Evolutionary conservation across 1,140 invertebrate genomes (phyloP).

Genomic region (Batillaria attramentaria): DNA sequence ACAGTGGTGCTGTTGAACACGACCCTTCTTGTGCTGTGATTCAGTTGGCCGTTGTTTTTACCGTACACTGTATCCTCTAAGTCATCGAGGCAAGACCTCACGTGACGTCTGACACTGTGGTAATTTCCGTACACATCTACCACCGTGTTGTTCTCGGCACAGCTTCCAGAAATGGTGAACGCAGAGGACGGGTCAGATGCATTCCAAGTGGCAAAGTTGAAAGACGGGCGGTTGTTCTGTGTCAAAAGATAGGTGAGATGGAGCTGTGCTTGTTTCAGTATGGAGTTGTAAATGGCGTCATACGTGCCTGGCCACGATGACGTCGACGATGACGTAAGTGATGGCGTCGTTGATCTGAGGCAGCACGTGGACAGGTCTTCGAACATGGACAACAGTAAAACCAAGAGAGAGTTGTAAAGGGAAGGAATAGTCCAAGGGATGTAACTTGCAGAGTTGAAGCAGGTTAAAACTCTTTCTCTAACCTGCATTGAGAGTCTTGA

Average conservation of each 20-base stretch:
- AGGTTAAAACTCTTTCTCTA: not conserved
- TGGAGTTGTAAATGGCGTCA: not conserved
- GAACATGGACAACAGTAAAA: not conserved
- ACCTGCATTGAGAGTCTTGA: not conserved
- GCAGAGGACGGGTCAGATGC: not conserved
- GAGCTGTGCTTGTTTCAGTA: not conserved
- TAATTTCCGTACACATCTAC: not conserved
- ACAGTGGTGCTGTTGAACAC: constrained; percentile 25
- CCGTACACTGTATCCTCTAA: not conserved
- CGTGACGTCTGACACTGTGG: not conserved
- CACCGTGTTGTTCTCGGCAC: not conserved
- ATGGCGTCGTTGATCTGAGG: too few relatives aligned
- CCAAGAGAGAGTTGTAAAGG: not conserved
- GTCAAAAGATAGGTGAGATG: not conserved
- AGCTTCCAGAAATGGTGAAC: not conserved
- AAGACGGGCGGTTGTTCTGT: not conserved
- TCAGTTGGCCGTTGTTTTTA: not conserved
- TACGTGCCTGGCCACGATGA: not conserved
- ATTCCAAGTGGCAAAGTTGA: not conserved
- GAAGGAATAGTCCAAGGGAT: not conserved
- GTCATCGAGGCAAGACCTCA: not conserved
- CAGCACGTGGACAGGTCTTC: not conserved
- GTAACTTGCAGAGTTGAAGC: not conserved
- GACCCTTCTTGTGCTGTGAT: constrained; percentile 18
- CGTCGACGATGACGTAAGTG: not conserved